Evolutionary conservation across 2,113 vertebrate genomes (phyloP).

Genomic region (Elephantulus edwardii): DNA sequence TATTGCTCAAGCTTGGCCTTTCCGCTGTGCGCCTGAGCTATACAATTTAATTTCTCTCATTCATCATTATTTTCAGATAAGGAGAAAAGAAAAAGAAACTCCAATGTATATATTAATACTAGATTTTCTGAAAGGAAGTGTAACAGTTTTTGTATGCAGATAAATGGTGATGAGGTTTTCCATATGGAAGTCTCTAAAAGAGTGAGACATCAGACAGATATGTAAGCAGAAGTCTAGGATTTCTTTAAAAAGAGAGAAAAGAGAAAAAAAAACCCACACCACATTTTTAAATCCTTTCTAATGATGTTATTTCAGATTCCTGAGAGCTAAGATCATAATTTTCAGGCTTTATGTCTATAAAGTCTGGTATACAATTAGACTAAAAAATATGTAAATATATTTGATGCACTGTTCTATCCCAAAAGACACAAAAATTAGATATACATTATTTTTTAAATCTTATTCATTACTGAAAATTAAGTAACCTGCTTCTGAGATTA

Average conservation of each 20-base stretch:
- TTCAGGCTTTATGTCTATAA: background rate
- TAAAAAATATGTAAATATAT: background rate
- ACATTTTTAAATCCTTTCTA: background rate
- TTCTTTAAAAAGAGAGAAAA: background rate
- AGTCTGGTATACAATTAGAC: background rate
- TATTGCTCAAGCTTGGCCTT: conserved; percentile 51
- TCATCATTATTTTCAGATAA: conserved; percentile 62
- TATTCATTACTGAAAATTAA: too few species aligned
- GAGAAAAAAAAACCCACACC: background rate
- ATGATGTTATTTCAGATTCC: background rate
- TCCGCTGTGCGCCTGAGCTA: conserved; percentile 34
- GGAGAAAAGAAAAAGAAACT: conserved; percentile 23
- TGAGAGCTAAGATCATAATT: background rate
- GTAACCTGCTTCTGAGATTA: too few species aligned
- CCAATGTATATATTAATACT: conserved; percentile 55
- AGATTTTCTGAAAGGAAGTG: conserved; percentile 49
- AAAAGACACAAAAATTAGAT: background rate
- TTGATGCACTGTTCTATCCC: background rate
- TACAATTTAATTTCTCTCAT: conserved; percentile 51
- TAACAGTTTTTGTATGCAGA: background rate
- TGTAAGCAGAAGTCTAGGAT: background rate
- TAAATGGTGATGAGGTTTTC: conserved; percentile 34
- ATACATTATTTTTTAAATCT: background rate
- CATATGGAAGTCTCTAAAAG: background rate
- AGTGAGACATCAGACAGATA: background rate